Evolutionary conservation across 2,888 invertebrate species (phyloP), one percentile per base, ranked within the genome.

Genomic region (Phyllotreta striolata): DNA sequence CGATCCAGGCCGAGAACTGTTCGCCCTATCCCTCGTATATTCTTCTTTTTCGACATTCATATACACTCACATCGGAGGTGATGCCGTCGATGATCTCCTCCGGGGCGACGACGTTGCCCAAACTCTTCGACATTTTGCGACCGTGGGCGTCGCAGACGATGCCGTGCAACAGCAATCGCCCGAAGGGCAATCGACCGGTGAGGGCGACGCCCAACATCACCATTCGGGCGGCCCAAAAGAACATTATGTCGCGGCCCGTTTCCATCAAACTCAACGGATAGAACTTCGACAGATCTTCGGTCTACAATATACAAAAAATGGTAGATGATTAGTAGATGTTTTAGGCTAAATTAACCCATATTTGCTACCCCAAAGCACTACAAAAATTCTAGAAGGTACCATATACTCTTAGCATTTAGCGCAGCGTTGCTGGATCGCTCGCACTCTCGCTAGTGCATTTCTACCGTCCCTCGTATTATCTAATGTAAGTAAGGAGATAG

Each of bases 221-320:
- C 99, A 99, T 99, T 66, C 98, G 86, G 0, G 98, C 98, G 3
- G 99, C 99, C 99, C 99, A 99, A 84, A 99, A 99, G 86, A 99
- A 99, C 51, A 99, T 81, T 76, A 99, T 99, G 76, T 95, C 99
- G 79, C 98, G 96, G 0, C 99, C 98, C 0, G 98, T 98, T 83
- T 99, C 99, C 72, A 99, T 84, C 47, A 99, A 80, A 0, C 91
- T 88, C 0, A 95, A 92, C 0, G 99, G 99, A 84, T 96, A 99
- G 66, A 73, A 73, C 51, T 73, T 74, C 7, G 60, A 24, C 3
- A 78, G 63, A 55, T 90, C 89, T 44, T 83, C 80, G 0, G 87
- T 88, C 85, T 88, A 59, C 46, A 41, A 6, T 24, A 61, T 24
- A 41, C 43, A 41, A 58, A 1, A 12, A n/a, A n/a, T n/a, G n/a